Evolutionary conservation across 2,113 vertebrate genomes (phyloP), one percentile per base, ranked within the genome.

Genomic region (Podilymbus podiceps): DNA sequence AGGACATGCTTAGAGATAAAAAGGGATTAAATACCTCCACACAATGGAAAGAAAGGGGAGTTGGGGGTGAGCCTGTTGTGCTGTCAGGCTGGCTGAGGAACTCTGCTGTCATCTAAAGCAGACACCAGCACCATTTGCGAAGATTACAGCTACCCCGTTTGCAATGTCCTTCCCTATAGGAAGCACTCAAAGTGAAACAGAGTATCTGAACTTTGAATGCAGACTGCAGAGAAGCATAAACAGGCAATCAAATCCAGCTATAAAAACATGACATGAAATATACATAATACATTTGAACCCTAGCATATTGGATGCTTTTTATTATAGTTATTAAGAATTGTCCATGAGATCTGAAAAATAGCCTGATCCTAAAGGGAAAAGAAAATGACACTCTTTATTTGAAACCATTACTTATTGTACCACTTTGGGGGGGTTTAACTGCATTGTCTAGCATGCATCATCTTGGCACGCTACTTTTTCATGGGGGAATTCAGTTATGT

Each of bases 371-470:
- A 79, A 91, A 78, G 87, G 74, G 85, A 93, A 88, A 94, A 50
- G 88, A 96, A 96, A 97, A 94, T 86, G 49, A 94, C 87, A 81
- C 76, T 84, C 55, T 93, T 96, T 97, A 97, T 96, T 90, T 96
- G 71, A 94, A 95, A 83, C 84, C 84, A 72, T 96, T 96, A 96
- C 90, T 96, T 96, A 96, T 87, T 74, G 60, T 93, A 95, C 67
- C 68, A 84, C 66, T 97, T 85, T 62, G 60, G 53, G 89, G 89
- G 87, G 84, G 72, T 52, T 90, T 97, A 91, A 93, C 84, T 87
- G 83, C 93, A 71, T 96, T 95, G 91, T 96, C 85, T 92, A 96
- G 72, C 76, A 92, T 94, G 90, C 91, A 89, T 96, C 89, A 90
- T 93, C 93, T 84, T 86, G 86, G 88, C 89, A 96, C 3, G 4